Evolutionary conservation across 2,797 vertebrate species (phyloP).

Genomic region (Pipistrellus pygmaeus): DNA sequence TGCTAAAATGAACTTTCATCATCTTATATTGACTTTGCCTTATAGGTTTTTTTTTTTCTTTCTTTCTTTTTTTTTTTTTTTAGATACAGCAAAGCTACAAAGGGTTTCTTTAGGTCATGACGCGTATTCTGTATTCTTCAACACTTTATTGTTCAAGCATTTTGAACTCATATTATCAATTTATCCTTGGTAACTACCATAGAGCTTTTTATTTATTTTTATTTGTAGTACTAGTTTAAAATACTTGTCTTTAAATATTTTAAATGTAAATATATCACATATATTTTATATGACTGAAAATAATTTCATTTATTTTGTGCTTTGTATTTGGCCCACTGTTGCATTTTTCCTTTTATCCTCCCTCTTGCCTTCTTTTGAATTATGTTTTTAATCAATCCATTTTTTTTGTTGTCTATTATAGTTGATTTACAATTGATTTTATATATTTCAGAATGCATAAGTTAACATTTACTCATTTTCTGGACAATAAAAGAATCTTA

Average conservation of each 20-base stretch:
- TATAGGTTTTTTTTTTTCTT: background rate
- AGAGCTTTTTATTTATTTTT: background rate
- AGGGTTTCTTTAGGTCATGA: background rate
- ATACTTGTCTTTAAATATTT: background rate
- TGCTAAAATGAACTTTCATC: slow-evolving; percentile 24
- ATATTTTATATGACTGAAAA: background rate
- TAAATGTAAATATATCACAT: background rate
- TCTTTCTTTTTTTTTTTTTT: background rate
- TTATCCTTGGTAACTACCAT: background rate
- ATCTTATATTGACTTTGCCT: background rate
- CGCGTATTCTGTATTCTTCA: background rate
- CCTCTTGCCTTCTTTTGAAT: background rate
- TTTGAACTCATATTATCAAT: background rate
- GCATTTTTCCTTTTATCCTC: background rate
- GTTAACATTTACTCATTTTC: background rate
- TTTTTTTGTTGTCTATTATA: background rate
- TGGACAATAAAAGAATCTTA: background rate
- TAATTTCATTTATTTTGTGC: background rate
- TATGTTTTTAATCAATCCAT: background rate
- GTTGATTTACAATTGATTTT: background rate
- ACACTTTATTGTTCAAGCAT: background rate
- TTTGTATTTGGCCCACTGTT: background rate
- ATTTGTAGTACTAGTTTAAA: background rate
- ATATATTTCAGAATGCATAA: background rate
- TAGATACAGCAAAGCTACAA: background rate